Base-by-base conservation (phyloP, 2,797 vertebrate genomes). In the Phrynocephalus guinanensis region DNA sequence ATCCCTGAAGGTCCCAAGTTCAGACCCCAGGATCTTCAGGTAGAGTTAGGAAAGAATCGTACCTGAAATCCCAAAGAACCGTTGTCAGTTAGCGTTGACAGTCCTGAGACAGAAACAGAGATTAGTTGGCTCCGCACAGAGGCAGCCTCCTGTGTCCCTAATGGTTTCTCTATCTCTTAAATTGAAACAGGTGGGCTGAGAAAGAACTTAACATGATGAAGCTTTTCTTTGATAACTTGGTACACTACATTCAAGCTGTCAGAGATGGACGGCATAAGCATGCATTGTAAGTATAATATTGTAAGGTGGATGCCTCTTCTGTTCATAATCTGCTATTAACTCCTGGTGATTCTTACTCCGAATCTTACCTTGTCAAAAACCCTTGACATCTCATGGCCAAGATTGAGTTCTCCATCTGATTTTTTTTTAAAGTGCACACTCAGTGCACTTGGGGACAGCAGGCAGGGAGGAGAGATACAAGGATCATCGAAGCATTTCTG, bases 141-240 rank as follows among this genome's bases (percentile, higher is more conserved):
- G 38, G 60, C 60, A 63, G 15, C 60, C 18, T 63, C 18, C 3
- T 63, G 60, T 63, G 60, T 63, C 20, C 15, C 60, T 63, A 72
- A 87, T n/a, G 1, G 90, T 85, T 86, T 63, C 92, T 92, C 91
- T 92, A 85, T 86, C 73, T 93, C 93, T 88, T 26, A 66, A 85
- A 87, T 94, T 96, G 91, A 60, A 50, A 89, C 95, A 99, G 99
- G 99, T 99, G 99, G 99, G 99, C 99, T 13, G 99, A 99, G 95
- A 99, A 99, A 94, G 99, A 99, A 89, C 96, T 99, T 88, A 98
- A 98, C 91, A 99, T 99, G 99, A 99, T 99, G 99, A 99, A 99
- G 90, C 97, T 99, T 90, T 99, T 99, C 96, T 99, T 99, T 83
- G 98, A 99, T 95, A 98, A 99, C 95, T 97, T 99, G 90, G 97